These are phyloP conservation scores for Paedocypris sp. DNA, from an alignment of 2,113 vertebrate species.

Conservation along the genomic window DNA sequence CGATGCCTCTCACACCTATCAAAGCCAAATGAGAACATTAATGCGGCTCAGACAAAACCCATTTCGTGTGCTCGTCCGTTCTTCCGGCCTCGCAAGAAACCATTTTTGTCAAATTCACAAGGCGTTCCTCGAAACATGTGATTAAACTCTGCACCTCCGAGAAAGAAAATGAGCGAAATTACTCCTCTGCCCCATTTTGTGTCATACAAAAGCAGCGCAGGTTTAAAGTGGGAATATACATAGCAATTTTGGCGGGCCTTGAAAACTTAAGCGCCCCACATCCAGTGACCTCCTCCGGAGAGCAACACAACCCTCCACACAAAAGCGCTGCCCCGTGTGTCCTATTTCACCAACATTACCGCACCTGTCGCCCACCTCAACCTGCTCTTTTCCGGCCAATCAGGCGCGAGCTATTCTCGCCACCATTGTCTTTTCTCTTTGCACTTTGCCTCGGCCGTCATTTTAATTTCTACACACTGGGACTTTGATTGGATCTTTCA, in stretches of 20 bases:
- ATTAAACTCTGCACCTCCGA: not conserved
- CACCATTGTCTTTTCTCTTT: too few relatives aligned
- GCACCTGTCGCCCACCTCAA: not conserved
- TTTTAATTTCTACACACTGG: too few relatives aligned
- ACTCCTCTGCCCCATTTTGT: conserved; percentile 19
- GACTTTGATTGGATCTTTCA: too few relatives aligned
- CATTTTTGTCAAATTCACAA: not conserved
- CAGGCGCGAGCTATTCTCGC: too few relatives aligned
- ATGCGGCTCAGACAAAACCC: not conserved
- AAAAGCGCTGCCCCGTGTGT: conserved; percentile 23
- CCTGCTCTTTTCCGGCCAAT: too few relatives aligned
- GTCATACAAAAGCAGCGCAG: conserved; percentile 9
- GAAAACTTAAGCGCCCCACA: conserved; percentile 6
- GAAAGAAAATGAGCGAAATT: not conserved
- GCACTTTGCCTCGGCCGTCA: too few relatives aligned
- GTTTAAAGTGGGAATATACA: conserved; percentile 20
- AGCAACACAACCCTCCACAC: conserved; percentile 24
- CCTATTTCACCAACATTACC: conserved; percentile 4
- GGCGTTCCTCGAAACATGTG: not conserved
- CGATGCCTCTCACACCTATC: conserved; percentile 10
- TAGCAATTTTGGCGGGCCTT: not conserved
- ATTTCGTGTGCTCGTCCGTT: not conserved
- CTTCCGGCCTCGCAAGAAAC: not conserved
- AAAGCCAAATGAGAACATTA: conserved; percentile 11
- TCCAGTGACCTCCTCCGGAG: not conserved